Base-by-base conservation (phyloP, 2,113 vertebrate species). In the Hypomesus transpacificus region DNA sequence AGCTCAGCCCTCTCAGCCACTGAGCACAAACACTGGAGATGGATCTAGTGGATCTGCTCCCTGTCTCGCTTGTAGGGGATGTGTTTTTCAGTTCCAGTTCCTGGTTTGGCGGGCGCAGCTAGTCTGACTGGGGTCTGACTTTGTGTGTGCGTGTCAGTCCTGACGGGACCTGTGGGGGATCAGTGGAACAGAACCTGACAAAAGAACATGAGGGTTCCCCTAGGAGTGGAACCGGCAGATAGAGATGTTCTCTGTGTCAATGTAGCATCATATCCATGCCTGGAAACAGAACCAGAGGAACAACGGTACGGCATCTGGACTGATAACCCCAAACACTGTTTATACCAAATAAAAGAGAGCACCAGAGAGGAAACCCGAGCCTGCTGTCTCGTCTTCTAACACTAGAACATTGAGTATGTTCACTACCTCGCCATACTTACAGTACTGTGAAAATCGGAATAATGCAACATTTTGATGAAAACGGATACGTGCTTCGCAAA, bases 161-260 rank as follows among this genome's bases (percentile, higher is more conserved):
- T 6, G 8, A 64, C 51, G 81, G 84, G 87, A 86, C 83, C 81
- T 68, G 63, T 77, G 69, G 68, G 74, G 80, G 87, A 82, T 84
- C 85, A 87, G 74, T 84, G 85, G 80, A 84, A 89, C 85, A 85
- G 79, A 86, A 84, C 82, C 71, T 89, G 89, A 91, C 88, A 90
- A 71, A 78, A 85, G 81, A 84, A 83, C 80, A 79, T 75, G 76
- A 82, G 76, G 79, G 81, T 76, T 82, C 84, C 78, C 87, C 72
- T 46, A 76, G 78, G 87, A 87, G 52, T 64, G 67, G 58, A 68
- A 70, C 59, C 66, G 65, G 80, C 68, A 76, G 57, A 20, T 66
- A 51, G 75, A 81, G 59, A 50, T 80, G 70, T 82, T 74, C 71
- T 62, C 22, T 61, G 75, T 21, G 46, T n/a, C 70, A 68, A 4